These are phyloP conservation scores for Biston betularia DNA, from an alignment of 2,888 invertebrate species.

Conservation along the genomic window DNA sequence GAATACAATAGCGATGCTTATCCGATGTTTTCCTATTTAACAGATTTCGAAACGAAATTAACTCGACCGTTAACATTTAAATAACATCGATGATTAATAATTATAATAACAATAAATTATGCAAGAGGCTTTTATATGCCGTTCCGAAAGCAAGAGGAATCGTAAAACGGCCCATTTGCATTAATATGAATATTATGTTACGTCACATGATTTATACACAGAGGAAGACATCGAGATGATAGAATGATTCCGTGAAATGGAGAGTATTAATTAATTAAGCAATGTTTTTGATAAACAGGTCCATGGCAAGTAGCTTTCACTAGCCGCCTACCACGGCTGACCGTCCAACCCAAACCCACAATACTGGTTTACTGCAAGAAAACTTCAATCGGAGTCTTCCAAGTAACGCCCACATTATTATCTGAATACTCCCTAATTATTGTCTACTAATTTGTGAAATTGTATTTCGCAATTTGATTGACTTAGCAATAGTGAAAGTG, in stretches of 20 bases:
- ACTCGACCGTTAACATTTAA: constrained; percentile 52
- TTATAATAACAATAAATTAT: constrained; percentile 34
- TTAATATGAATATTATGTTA: constrained; percentile 33
- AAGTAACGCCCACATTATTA: constrained; percentile 54
- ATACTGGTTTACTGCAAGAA: constrained; percentile 56
- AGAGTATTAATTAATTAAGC: constrained; percentile 61
- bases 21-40: constrained; percentile 49
- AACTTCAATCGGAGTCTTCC: constrained; percentile 43
- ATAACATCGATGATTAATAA: constrained; percentile 28
- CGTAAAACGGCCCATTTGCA: constrained; percentile 26
- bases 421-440: constrained; percentile 67
- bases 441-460: constrained; percentile 67
- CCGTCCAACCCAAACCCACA: constrained; percentile 50
- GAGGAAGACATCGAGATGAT: constrained; percentile 32
- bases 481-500: constrained; percentile 78
- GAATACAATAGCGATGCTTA: constrained; percentile 74
- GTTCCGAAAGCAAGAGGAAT: constrained; percentile 31
- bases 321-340: constrained; percentile 64
- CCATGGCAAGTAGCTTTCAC: constrained; percentile 70
- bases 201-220: constrained; percentile 29
- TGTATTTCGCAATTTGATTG: constrained; percentile 75
- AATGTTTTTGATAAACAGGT: constrained; percentile 67
- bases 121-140: constrained; percentile 28
- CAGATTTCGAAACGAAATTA: constrained; percentile 54
- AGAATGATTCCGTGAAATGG: constrained; percentile 58